Conservation (phyloP, 2,797 vertebrate species). For the Delichon dasypus region DNA sequence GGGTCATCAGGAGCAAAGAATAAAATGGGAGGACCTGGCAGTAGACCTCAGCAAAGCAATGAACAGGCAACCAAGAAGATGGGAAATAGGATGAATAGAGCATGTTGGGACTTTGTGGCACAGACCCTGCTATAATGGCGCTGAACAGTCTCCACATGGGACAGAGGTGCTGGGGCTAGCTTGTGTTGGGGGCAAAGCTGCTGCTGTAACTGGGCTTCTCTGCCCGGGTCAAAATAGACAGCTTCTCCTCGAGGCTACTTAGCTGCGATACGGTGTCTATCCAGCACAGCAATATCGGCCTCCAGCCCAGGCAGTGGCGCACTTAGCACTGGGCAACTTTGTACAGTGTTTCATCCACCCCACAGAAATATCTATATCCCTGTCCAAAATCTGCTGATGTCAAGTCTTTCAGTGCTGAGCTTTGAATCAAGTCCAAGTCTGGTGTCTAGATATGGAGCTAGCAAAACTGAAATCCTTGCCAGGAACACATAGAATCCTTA, state of each 20-base stretch:
- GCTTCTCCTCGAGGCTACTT: not conserved
- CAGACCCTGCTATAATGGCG: not conserved
- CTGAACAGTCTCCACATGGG: not conserved
- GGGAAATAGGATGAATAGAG: not conserved
- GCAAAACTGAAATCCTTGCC: not conserved
- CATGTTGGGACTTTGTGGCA: rapidly evolving
- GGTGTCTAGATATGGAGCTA: not conserved
- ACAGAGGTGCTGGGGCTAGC: not conserved
- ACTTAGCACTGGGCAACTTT: not conserved
- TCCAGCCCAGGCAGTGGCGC: not conserved
- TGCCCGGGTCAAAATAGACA: not conserved
- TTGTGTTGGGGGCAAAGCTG: not conserved
- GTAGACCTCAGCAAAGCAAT: not conserved
- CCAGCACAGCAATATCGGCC: not conserved
- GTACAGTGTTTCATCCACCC: not conserved
- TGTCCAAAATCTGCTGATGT: not conserved
- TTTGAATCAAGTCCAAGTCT: conserved; percentile 5
- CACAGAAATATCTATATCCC: not conserved
- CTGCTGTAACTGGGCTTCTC: not conserved
- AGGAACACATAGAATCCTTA: not conserved
- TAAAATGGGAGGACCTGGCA: not conserved
- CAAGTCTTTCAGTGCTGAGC: not conserved
- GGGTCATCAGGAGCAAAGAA: not conserved
- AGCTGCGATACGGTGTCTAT: not conserved
- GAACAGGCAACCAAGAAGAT: rapidly evolving